phyloP scores from a whole-genome alignment of 2,888 invertebrate genomes.

The Plagodis dolabraria region DNA sequence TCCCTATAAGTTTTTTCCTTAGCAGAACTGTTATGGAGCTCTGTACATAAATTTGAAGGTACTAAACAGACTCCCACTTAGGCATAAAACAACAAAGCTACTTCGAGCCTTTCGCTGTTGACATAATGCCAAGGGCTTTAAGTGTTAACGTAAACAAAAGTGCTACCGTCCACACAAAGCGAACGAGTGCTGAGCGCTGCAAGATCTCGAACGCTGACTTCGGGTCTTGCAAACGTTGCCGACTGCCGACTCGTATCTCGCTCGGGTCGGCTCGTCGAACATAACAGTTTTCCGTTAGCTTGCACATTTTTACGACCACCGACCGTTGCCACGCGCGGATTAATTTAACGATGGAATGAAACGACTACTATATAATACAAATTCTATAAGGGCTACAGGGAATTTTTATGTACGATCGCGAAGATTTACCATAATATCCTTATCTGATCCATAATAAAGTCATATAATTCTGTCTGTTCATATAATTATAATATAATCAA shows the following conservation, averaged over 20 bases:
- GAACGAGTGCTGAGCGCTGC: constrained; percentile 20
- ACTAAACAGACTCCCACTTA: background rate
- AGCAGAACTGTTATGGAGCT: no score
- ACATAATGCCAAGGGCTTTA: constrained; percentile 27
- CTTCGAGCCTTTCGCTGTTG: constrained; percentile 17
- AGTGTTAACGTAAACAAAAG: constrained; percentile 28
- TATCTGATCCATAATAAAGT: no score
- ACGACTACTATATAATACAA: no score
- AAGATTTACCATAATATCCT: no score
- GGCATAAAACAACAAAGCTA: background rate
- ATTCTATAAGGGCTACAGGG: no score
- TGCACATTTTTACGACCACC: constrained; percentile 72
- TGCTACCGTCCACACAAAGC: constrained; percentile 21
- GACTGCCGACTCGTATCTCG: constrained; percentile 27
- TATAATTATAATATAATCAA: no score
- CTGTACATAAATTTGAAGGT: constrained; percentile 8
- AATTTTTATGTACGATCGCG: no score
- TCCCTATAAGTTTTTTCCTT: no score
- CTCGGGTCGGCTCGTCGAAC: constrained; percentile 35
- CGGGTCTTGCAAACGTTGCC: constrained; percentile 26
- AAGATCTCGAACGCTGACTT: constrained; percentile 29
- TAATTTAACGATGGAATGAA: constrained; percentile 34
- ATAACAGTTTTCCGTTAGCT: constrained; percentile 65
- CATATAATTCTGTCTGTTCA: no score
- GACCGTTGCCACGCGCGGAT: constrained; percentile 40